These are phyloP conservation scores for Coracopsis vasa DNA, from an alignment of 2,113 vertebrate genomes.

Conservation along the genomic window DNA sequence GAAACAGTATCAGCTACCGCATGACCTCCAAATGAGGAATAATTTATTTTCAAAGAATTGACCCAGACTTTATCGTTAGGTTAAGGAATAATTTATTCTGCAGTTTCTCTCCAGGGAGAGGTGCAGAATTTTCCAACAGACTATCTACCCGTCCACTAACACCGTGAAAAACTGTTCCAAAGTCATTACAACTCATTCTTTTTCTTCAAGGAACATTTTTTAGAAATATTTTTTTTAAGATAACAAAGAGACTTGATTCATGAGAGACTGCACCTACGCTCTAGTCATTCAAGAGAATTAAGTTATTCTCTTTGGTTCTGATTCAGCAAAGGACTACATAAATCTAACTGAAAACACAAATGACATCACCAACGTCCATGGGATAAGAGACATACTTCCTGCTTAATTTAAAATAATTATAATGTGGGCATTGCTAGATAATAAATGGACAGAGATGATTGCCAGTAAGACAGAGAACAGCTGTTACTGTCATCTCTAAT, in stretches of 20 bases:
- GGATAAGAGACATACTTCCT: background rate
- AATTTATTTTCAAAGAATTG: background rate
- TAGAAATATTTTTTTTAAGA: background rate
- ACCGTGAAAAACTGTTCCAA: background rate
- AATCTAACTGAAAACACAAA: background rate
- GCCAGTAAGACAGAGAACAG: background rate
- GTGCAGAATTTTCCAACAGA: background rate
- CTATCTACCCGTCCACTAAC: background rate
- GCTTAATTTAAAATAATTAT: background rate
- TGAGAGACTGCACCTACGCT: background rate
- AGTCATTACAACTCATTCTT: background rate
- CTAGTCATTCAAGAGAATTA: background rate
- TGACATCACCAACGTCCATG: background rate
- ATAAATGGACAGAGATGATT: background rate
- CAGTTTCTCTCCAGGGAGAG: background rate
- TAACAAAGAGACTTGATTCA: background rate
- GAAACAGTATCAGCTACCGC: background rate
- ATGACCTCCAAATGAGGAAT: background rate
- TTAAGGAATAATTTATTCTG: slow-evolving; percentile 1
- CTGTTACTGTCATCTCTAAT: background rate
- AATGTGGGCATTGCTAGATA: background rate
- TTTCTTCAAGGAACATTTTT: background rate
- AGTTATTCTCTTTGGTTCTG: background rate
- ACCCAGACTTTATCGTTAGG: background rate
- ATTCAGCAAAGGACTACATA: background rate